Evolutionary conservation across 2,888 invertebrate genomes (phyloP), one percentile per base, ranked within the genome.

Genomic region (Charanyca ferruginea): DNA sequence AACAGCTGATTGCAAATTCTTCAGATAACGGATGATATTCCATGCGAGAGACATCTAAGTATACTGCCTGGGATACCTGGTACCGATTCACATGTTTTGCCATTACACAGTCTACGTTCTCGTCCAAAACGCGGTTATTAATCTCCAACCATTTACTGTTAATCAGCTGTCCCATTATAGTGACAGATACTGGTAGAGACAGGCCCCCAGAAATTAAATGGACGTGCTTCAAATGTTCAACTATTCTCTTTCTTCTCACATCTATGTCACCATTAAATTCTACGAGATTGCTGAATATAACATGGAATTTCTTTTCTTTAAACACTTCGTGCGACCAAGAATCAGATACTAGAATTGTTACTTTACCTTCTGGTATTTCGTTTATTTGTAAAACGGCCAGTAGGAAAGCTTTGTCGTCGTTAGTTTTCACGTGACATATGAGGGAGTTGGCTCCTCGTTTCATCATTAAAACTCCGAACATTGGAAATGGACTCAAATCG

Each of bases 401-500:
- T 32, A 79, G 5, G 28, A 79, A 80, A 5, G 13, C 59, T 41
- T 60, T 57, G 8, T 80, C 80, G 6, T 74, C n/a, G 2, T 6
- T 1, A 6, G 55, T 54, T 51, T 74, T 71, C 1, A 60, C 71
- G 25, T 71, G 64, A 81, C 90, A 92, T 61, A 89, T 88, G 20
- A 95, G 84, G 0, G 77, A 83, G 69, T 88, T 82, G 6, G 82
- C 74, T 45, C 91, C 90, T 42, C 89, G 87, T 78, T 91, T 93
- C 44, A 96, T 87, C 77, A 96, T 77, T 47, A 91, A 86, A 48
- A 96, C 82, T 1, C 96, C 96, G 59, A 96, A 91, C 38, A 96
- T 75, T 1, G 96, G 96, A 84, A 96, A 96, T 3, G 94, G 93
- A 79, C 92, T 93, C 28, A 94, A 87, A 83, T 96, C 96, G 35